Evolutionary conservation across 2,888 invertebrate species (phyloP).

Genomic region (Tubulanus polymorphus): DNA sequence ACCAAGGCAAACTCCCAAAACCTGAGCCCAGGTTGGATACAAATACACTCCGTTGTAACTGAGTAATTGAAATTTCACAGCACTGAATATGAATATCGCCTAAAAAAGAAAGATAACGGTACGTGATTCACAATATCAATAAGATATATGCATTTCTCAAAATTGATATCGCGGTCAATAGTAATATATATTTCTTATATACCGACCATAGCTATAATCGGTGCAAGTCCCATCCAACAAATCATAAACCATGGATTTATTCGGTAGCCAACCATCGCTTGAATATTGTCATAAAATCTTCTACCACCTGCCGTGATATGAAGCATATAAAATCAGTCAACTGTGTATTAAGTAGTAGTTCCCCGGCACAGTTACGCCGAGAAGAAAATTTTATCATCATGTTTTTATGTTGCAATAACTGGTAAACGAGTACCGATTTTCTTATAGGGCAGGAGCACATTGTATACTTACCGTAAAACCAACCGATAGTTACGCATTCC

Average conservation of each 20-base stretch:
- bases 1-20: conserved; percentile 92
- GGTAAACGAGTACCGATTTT: no score
- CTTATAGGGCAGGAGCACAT: no score
- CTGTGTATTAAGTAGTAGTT: no score
- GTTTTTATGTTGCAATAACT: no score
- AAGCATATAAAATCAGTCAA: no score
- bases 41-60: conserved; percentile 86
- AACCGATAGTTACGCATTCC: conserved; percentile 92
- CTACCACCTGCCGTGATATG: conserved; percentile 12
- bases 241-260: conserved; percentile 16
- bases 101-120: conserved; percentile 55
- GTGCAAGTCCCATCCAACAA: conserved; percentile 62
- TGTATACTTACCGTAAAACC: conserved; percentile 86
- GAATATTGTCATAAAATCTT: conserved; percentile 14
- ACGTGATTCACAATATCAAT: no score
- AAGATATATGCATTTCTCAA: no score
- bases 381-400: no score
- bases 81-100: conserved; percentile 60
- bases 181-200: no score
- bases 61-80: conserved; percentile 71
- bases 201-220: conserved; percentile 88
- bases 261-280: conserved; percentile 16
- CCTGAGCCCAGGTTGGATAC: conserved; percentile 96
- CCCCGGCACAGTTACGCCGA: no score
- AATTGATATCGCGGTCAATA: no score